Evolutionary conservation across 2,113 vertebrate genomes (phyloP).

Genomic region (Pao palembangensis): DNA sequence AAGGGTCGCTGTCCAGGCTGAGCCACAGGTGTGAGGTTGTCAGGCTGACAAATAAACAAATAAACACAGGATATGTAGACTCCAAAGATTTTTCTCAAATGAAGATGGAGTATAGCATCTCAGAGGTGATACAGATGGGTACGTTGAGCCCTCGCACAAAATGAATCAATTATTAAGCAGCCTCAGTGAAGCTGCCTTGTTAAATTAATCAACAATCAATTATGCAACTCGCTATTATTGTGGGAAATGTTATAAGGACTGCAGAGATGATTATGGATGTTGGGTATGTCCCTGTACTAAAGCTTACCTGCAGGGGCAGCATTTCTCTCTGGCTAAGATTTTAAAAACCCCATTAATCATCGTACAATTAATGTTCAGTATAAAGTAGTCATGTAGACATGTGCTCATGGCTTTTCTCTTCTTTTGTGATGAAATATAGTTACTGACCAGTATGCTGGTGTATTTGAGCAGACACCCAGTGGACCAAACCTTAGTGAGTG

Average conservation of each 20-base stretch:
- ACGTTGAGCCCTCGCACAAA: not conserved
- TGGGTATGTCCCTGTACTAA: no score
- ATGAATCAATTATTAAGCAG: conserved; percentile 9
- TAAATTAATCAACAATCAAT: conserved; percentile 6
- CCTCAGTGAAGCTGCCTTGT: conserved; percentile 9
- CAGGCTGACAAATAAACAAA: conserved; percentile 23
- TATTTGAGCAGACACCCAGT: no score
- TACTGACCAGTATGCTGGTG: no score
- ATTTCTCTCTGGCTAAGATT: no score
- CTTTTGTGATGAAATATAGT: no score
- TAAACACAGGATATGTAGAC: conserved; percentile 6
- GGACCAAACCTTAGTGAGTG: no score
- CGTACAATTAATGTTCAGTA: no score
- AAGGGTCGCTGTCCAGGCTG: not conserved
- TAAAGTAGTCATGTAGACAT: no score
- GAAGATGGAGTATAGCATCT: conserved; percentile 23
- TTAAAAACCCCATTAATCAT: no score
- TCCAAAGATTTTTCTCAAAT: conserved; percentile 4
- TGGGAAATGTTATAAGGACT: not conserved
- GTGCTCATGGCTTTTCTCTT: no score
- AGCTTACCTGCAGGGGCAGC: no score
- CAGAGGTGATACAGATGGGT: not conserved
- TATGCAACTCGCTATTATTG: not conserved
- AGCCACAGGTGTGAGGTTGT: conserved; percentile 43
- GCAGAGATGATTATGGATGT: conserved; percentile 3